phyloP scores from a whole-genome alignment of 2,888 invertebrate species.

The Drosophila histrio region DNA sequence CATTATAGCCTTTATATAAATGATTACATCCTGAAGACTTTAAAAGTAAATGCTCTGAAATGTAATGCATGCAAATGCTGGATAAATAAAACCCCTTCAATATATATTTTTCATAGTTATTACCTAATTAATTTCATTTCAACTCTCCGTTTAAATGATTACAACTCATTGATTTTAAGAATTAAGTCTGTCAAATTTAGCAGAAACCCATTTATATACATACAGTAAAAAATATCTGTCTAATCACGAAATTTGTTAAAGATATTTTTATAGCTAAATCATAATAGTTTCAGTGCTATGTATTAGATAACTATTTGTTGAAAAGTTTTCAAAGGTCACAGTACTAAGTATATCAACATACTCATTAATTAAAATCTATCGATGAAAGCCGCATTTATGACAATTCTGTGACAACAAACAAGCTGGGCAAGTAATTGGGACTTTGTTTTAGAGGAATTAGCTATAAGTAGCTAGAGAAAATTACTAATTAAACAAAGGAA shows the following conservation, averaged over 20 bases:
- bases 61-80: too few species aligned
- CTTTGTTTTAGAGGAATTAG: slow-evolving; percentile 13
- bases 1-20: too few species aligned
- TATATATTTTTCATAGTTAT: too few species aligned
- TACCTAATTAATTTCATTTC: too few species aligned
- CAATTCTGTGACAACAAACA: slow-evolving; percentile 2
- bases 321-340: background rate
- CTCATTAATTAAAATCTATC: background rate
- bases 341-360: background rate
- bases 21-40: background rate
- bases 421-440: slow-evolving; percentile 1
- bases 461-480: slow-evolving; percentile 16
- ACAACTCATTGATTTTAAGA: too few species aligned
- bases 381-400: slow-evolving; percentile 8
- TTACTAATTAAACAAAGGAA: slow-evolving; percentile 23
- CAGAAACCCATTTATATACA: too few species aligned
- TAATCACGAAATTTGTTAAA: too few species aligned
- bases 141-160: too few species aligned
- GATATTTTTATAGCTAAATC: background rate
- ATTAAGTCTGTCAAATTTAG: too few species aligned
- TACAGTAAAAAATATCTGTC: too few species aligned
- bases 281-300: background rate
- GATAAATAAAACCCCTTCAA: too few species aligned
- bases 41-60: too few species aligned
- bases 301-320: background rate